A percentile compares a stretch with the other conserved stretches of the same genome.
phyloP scores from a whole-genome alignment of 2,888 invertebrate genomes.

The Andrena bucephala region DNA sequence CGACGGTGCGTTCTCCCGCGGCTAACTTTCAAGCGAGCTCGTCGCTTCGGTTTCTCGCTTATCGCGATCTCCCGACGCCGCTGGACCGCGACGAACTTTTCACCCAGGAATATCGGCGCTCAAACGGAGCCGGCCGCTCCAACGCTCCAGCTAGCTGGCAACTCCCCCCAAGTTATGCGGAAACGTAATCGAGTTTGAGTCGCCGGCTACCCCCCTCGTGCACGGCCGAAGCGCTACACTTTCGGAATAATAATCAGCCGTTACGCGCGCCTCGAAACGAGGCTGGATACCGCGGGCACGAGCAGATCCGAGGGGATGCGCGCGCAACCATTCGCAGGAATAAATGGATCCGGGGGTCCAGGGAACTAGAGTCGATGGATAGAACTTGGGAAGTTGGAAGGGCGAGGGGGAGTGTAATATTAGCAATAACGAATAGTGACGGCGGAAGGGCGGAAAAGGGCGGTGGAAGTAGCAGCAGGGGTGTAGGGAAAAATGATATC shows the following conservation, averaged over 20 bases:
- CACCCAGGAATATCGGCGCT: slow-evolving; percentile 35
- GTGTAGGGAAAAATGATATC: slow-evolving; percentile 44
- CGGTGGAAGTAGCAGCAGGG: slow-evolving; percentile 21
- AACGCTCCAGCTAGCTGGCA: slow-evolving; percentile 26
- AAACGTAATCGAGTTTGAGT: slow-evolving; percentile 73
- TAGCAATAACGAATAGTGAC: slow-evolving; percentile 40
- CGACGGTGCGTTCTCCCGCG: slow-evolving; percentile 32
- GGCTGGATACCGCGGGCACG: slow-evolving; percentile 28
- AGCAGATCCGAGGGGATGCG: slow-evolving; percentile 6
- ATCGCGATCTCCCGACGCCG: slow-evolving; percentile 54
- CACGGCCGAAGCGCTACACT: slow-evolving; percentile 75
- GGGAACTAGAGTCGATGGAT: slow-evolving; percentile 33
- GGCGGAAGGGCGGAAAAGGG: not conserved
- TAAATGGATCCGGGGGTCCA: slow-evolving; percentile 41
- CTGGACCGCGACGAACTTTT: slow-evolving; percentile 54
- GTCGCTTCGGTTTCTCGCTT: slow-evolving; percentile 26
- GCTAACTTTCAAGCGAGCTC: slow-evolving; percentile 24
- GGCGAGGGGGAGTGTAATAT: slow-evolving; percentile 21
- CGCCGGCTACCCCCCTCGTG: slow-evolving; percentile 45
- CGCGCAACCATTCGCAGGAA: slow-evolving; percentile 33
- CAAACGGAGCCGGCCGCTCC: slow-evolving; percentile 15
- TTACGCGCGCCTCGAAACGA: slow-evolving; percentile 45
- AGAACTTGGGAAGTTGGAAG: slow-evolving; percentile 12
- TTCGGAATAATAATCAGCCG: slow-evolving; percentile 73
- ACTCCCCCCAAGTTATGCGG: slow-evolving; percentile 66